Conservation (phyloP, 1,140 invertebrate genomes). For the Scaptodrosophila lebanonensis region DNA sequence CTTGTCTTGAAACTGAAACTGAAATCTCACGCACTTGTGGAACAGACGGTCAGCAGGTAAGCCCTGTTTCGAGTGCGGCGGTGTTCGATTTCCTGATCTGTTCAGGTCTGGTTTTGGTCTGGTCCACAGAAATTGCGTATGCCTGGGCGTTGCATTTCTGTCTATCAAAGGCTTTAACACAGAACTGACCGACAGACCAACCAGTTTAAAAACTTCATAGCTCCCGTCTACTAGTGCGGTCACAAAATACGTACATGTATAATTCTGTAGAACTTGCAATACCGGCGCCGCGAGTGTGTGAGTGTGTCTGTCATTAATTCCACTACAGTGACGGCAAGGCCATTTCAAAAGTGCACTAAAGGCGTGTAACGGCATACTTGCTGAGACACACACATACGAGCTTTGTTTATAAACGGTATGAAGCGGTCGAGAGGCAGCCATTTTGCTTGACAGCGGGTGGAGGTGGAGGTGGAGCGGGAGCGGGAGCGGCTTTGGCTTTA, state of each 20-base stretch:
- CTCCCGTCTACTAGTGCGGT: constrained; percentile 2
- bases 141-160: no score
- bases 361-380: constrained; percentile 12
- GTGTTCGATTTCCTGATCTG: no score
- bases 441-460: no score
- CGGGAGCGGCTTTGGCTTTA: no score
- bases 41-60: no score
- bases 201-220: constrained; percentile 41
- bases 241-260: constrained; percentile 3
- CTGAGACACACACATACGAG: constrained; percentile 4
- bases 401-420: constrained; percentile 3
- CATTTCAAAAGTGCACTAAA: constrained; percentile 28
- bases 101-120: no score
- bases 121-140: no score
- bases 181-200: no score
- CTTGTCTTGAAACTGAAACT: background rate
- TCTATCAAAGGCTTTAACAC: no score
- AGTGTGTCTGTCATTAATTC: constrained; percentile 42
- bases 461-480: no score
- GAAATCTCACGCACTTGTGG: constrained; percentile 25
- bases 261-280: constrained; percentile 25
- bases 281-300: constrained; percentile 41
- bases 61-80: constrained; percentile 37
- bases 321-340: constrained; percentile 47
- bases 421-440: background rate